A percentile compares a stretch with the other conserved stretches of the same genome.
Conservation (phyloP, 1,140 invertebrate species). For the Pseudobourletiella spinata region DNA sequence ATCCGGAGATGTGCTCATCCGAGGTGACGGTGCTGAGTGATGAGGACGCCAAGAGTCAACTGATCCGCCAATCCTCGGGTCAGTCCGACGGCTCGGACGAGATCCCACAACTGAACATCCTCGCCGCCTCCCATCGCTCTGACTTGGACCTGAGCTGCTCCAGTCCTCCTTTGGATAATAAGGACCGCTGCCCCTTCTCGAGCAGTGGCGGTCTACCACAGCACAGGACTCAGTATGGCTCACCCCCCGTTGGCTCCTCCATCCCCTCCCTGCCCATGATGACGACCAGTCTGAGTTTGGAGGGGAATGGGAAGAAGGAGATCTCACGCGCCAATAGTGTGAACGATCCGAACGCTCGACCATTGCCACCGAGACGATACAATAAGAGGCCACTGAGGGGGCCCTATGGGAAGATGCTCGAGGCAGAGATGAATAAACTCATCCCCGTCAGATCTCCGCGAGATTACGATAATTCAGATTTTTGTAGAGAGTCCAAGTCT, state of each 20-base stretch:
- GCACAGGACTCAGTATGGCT: not conserved
- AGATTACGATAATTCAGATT: conserved; percentile 41
- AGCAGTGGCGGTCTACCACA: no score
- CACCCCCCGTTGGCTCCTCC: not conserved
- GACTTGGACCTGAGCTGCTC: conserved; percentile 28
- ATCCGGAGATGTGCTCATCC: no score
- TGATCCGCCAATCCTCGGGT: conserved; percentile 28
- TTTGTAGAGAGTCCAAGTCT: conserved; percentile 45
- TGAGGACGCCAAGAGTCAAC: conserved; percentile 8
- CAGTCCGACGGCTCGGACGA: conserved; percentile 31
- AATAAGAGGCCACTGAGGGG: conserved; percentile 64
- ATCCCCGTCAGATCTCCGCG: conserved; percentile 38
- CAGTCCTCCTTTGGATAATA: conserved; percentile 3
- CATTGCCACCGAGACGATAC: conserved; percentile 46
- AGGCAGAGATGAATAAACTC: conserved; percentile 67
- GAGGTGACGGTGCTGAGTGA: not conserved
- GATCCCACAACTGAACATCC: not conserved
- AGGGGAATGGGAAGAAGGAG: conserved; percentile 24
- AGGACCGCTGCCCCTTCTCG: conserved; percentile 39
- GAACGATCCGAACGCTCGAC: not conserved
- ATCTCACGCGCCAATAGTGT: conserved; percentile 16
- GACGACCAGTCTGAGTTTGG: no score
- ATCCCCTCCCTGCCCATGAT: conserved; percentile 19
- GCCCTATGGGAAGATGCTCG: conserved; percentile 72
- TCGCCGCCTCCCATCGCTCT: conserved; percentile 15